Conservation (phyloP, 2,888 invertebrate genomes). For the Drosophila nr. fundita region DNA sequence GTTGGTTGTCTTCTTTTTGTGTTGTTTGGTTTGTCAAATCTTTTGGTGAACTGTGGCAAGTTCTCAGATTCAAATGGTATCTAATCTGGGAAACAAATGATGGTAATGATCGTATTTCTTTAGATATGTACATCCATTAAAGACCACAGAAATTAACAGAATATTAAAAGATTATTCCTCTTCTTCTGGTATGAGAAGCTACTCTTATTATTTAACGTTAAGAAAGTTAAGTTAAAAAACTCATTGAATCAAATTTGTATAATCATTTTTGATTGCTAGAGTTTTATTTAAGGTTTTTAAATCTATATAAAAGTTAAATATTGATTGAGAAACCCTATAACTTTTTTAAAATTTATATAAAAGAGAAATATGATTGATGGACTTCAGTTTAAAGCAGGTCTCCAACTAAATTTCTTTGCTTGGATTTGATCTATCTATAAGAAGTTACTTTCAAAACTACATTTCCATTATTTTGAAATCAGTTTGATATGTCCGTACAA, state of each 20-base stretch:
- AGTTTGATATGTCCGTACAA: background rate
- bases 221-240: background rate
- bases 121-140: background rate
- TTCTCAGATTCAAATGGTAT: conserved; percentile 14
- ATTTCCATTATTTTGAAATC: background rate
- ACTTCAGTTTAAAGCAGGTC: background rate
- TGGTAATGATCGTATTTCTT: background rate
- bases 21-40: background rate
- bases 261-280: background rate
- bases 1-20: background rate
- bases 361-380: background rate
- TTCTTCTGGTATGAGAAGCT: background rate
- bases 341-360: background rate
- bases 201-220: background rate
- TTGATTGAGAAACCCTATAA: background rate
- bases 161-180: background rate
- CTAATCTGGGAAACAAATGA: conserved; percentile 15
- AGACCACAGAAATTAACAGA: background rate
- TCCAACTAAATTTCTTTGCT: background rate
- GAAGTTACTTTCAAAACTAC: background rate
- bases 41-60: conserved; percentile 1
- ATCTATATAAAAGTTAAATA: background rate
- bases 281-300: background rate
- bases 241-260: background rate
- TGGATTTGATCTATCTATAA: background rate